Conservation (phyloP, 2,113 vertebrate genomes). For the Otocyon megalotis region DNA sequence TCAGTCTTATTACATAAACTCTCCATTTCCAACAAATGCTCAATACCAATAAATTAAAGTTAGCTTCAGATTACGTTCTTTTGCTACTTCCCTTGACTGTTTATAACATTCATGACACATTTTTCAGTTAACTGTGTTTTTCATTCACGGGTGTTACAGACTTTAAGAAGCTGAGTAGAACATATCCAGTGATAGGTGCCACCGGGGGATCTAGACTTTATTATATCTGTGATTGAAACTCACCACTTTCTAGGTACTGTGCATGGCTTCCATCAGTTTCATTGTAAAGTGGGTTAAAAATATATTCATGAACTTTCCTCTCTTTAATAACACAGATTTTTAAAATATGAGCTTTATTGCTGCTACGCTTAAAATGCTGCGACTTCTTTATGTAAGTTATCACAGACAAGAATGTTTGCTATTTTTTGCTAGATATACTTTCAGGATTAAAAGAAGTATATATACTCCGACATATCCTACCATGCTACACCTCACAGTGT, state of each 20-base stretch:
- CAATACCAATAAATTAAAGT: slow-evolving; percentile 27
- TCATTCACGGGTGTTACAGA: neutral
- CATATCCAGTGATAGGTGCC: neutral
- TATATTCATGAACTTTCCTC: neutral
- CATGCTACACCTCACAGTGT: neutral
- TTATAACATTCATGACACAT: slow-evolving; percentile 35
- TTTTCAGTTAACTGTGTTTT: slow-evolving; percentile 52
- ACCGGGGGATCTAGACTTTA: slow-evolving; percentile 15
- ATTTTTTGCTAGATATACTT: neutral
- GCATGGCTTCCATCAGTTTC: slow-evolving; percentile 53
- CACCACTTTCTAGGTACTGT: slow-evolving; percentile 41
- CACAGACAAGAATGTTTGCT: neutral
- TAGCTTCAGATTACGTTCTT: slow-evolving; percentile 14
- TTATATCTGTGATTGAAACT: slow-evolving; percentile 54
- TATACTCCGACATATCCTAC: neutral
- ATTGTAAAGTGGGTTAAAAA: slow-evolving; percentile 21
- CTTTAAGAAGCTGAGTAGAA: slow-evolving; percentile 27
- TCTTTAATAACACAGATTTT: neutral
- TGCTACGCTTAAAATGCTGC: slow-evolving; percentile 30
- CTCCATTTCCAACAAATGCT: slow-evolving; percentile 34
- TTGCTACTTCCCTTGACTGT: neutral
- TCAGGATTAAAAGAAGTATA: neutral
- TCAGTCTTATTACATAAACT: neutral
- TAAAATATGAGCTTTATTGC: neutral
- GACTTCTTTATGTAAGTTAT: neutral